phyloP scores from a whole-genome alignment of 2,113 vertebrate species.

The Actinemys pallida region DNA sequence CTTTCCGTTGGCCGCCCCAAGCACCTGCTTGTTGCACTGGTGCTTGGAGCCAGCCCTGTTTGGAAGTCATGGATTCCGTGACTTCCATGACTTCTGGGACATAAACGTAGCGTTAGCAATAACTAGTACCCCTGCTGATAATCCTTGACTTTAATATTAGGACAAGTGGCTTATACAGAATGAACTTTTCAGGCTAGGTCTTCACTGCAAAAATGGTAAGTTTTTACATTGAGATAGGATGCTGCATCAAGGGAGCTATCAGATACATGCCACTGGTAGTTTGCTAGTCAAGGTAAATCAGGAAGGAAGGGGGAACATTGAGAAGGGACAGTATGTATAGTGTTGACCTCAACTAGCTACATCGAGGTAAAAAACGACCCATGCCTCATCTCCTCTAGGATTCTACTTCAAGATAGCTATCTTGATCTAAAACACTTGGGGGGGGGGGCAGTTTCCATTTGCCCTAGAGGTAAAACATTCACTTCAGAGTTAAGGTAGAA shows the following conservation, averaged over 20 bases:
- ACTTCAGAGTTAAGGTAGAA: background rate
- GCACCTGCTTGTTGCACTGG: too few relatives aligned
- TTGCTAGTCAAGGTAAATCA: background rate
- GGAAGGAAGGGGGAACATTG: background rate
- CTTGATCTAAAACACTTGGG: background rate
- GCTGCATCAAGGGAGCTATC: background rate
- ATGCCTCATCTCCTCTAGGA: background rate
- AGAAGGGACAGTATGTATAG: background rate
- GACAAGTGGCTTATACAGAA: background rate
- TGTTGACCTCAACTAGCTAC: background rate
- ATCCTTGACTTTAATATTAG: background rate
- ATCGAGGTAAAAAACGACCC: background rate
- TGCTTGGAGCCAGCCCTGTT: too few relatives aligned
- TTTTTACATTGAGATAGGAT: background rate
- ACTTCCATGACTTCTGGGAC: too few relatives aligned
- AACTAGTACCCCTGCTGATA: fast-evolving
- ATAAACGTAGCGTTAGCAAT: too few relatives aligned
- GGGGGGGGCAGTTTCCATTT: background rate
- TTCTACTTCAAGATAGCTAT: background rate
- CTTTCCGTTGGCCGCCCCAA: too few relatives aligned
- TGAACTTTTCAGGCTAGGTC: background rate
- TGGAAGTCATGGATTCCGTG: too few relatives aligned
- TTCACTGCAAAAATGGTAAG: background rate
- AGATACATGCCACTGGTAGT: fast-evolving
- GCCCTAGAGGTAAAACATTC: background rate